Conservation (phyloP, 1,140 invertebrate species). For the Ostrea denselamellosa region DNA sequence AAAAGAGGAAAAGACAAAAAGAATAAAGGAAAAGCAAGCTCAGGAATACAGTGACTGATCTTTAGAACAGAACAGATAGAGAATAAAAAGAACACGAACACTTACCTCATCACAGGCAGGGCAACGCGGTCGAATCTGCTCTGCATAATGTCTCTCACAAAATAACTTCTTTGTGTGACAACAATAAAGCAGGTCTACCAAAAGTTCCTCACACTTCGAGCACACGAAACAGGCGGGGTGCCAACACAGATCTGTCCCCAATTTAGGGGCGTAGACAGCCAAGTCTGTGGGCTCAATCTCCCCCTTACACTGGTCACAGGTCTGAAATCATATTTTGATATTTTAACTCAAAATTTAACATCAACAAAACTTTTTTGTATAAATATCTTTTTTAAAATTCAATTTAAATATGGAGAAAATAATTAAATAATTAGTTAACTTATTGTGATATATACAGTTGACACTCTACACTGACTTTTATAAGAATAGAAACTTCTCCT, state of each 20-base stretch:
- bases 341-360: neutral
- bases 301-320: constrained; percentile 83
- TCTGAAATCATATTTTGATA: constrained; percentile 60
- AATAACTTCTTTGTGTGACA: constrained; percentile 88
- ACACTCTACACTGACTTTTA: no score
- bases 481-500: no score
- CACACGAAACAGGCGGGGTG: constrained; percentile 97
- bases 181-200: constrained; percentile 98
- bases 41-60: no score
- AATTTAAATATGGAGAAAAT: no score
- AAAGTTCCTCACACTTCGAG: constrained; percentile 93
- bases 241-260: constrained; percentile 85
- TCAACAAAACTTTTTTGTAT: no score
- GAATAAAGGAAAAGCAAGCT: no score
- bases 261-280: constrained; percentile 84
- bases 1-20: no score
- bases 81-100: neutral
- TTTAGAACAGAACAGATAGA: no score
- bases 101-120: constrained; percentile 97
- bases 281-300: constrained; percentile 83
- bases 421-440: no score
- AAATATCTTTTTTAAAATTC: no score
- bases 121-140: constrained; percentile 96
- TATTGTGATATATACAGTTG: no score
- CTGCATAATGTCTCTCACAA: constrained; percentile 97